These are phyloP conservation scores for Oenanthe oenanthe DNA, from an alignment of 2,113 vertebrate genomes.

Conservation along the genomic window DNA sequence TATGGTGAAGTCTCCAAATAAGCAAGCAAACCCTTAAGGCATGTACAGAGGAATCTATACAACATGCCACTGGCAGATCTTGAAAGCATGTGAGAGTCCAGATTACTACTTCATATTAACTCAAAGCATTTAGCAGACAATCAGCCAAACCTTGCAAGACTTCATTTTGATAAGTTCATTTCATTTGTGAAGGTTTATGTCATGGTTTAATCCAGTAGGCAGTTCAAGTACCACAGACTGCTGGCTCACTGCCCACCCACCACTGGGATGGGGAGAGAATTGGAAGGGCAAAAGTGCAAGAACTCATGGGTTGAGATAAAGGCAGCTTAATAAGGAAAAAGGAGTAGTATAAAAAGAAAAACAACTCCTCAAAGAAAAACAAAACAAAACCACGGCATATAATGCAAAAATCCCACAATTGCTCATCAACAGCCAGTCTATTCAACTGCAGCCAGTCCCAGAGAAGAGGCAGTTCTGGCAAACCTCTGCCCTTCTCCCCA, in stretches of 20 bases:
- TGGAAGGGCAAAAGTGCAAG: background rate
- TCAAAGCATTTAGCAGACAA: background rate
- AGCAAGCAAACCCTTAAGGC: background rate
- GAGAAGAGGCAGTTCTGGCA: background rate
- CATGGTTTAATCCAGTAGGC: background rate
- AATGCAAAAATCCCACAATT: background rate
- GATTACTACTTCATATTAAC: background rate
- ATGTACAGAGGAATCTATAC: fast-evolving
- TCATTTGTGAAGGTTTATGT: background rate
- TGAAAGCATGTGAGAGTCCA: background rate
- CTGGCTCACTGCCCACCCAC: background rate
- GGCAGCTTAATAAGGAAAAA: background rate
- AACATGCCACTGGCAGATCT: background rate
- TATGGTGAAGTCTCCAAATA: background rate
- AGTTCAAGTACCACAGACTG: fast-evolving
- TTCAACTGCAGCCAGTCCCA: background rate
- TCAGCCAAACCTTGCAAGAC: background rate
- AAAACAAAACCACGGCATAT: background rate
- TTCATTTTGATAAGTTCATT: background rate
- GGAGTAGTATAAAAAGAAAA: background rate
- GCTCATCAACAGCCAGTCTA: background rate
- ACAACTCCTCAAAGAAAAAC: background rate
- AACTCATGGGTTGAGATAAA: background rate
- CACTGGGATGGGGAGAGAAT: background rate
- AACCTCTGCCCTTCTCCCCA: background rate